Evolutionary conservation across 2,113 vertebrate genomes (phyloP), one percentile per base, ranked within the genome.

Genomic region (Hippocampus abdominalis): DNA sequence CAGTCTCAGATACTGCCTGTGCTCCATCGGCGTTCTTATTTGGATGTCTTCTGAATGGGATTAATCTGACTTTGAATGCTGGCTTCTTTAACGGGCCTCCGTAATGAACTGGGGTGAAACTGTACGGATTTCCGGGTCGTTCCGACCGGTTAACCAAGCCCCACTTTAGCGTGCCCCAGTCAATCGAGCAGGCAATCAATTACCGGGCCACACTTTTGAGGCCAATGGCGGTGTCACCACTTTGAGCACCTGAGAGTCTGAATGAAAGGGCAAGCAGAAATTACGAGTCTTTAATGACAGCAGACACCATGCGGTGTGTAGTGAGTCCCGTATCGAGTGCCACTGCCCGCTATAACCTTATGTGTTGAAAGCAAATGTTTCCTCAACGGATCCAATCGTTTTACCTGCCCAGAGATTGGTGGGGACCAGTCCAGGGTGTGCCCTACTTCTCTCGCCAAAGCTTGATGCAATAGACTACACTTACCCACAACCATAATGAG

Each of bases 31-130:
- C 91, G 87, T 86, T 65, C 75, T 81, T 76, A 75, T 89, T 86
- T 73, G 78, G 83, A 83, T 79, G 83, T 75, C 76, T 82, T 70
- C 73, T 87, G 86, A 86, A 90, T 86, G 85, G 91, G 86, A 92
- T 91, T 91, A 91, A 91, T 91, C 89, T 81, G 74, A 73, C 67
- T 77, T 79, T 89, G 90, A 90, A 90, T 84, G 51, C 20, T 80
- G 86, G 79, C 69, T 80, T 63, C 73, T 79, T 79, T 91, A 91
- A 91, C 89, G 86, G 81, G 1, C 65, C 59, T 66, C 12, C 72
- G 72, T 89, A 91, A 92, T 91, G 87, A 91, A 86, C 75, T 77
- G 68, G 74, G 84, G 20, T 57, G 54, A 40, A 84, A 84, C 84
- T 68, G 69, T 66, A 68, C 59, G 72, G 74, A 71, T 85, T 87